These are phyloP conservation scores for Lasiurus cinereus DNA, from an alignment of 2,113 vertebrate genomes.

Conservation along the genomic window DNA sequence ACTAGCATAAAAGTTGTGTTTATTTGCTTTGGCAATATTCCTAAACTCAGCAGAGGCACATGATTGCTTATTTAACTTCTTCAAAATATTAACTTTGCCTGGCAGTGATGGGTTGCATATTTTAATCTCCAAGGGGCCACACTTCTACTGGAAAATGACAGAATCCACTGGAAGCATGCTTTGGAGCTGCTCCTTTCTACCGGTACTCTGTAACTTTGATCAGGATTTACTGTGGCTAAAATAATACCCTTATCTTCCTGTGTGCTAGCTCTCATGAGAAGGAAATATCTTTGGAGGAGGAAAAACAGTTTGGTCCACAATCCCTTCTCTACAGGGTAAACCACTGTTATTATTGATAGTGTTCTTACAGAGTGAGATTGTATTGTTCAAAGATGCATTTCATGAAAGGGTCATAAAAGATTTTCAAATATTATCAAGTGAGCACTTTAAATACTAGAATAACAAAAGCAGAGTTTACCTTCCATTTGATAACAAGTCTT, in stretches of 20 bases:
- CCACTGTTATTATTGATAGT: background rate
- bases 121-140: slow-evolving; percentile 22
- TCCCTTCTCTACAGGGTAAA: slow-evolving; percentile 61
- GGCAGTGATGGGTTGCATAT: background rate
- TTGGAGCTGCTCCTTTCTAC: background rate
- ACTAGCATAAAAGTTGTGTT: background rate
- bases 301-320: slow-evolving; percentile 21
- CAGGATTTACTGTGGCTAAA: slow-evolving; percentile 63
- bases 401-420: slow-evolving; percentile 25
- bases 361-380: slow-evolving; percentile 39
- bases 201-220: slow-evolving; percentile 63
- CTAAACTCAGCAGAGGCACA: background rate
- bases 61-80: slow-evolving; percentile 72
- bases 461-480: slow-evolving; percentile 77
- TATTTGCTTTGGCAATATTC: slow-evolving; percentile 55
- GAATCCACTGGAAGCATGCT: slow-evolving; percentile 39
- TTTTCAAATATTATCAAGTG: slow-evolving; percentile 59
- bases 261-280: slow-evolving; percentile 42
- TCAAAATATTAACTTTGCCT: slow-evolving; percentile 43
- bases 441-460: slow-evolving; percentile 55
- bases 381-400: slow-evolving; percentile 65
- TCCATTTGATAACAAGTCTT: slow-evolving; percentile 74
- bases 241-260: slow-evolving; percentile 66
- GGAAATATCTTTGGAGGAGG: slow-evolving; percentile 18
- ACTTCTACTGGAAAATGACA: background rate